These are phyloP conservation scores for Pao palembangensis DNA, from an alignment of 2,113 vertebrate genomes.

Conservation along the genomic window DNA sequence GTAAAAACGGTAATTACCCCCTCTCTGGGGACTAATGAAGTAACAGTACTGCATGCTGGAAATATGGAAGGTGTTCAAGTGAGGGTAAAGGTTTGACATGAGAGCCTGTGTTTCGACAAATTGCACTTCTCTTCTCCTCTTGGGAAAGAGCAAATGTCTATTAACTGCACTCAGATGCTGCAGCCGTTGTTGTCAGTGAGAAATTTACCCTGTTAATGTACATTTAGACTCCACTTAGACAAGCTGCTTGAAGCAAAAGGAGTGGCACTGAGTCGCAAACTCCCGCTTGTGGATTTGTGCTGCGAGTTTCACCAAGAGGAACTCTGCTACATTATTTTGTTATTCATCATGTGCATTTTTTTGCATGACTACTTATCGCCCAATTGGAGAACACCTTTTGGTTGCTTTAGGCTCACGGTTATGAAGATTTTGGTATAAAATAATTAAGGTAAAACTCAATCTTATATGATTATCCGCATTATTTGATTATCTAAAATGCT, in stretches of 20 bases:
- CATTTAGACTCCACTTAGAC: neutral
- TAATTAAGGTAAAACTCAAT: no score
- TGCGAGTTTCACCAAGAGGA: neutral
- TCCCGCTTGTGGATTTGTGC: neutral
- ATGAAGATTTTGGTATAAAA: no score
- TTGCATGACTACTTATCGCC: no score
- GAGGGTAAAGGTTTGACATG: neutral
- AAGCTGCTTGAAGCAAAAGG: no score
- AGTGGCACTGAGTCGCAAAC: neutral
- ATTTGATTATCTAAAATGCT: neutral
- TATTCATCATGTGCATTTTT: neutral
- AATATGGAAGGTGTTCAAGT: neutral
- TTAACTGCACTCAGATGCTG: neutral
- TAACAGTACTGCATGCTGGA: neutral
- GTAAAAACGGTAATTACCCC: no score
- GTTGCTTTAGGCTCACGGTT: no score
- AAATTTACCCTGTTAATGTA: neutral
- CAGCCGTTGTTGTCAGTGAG: neutral
- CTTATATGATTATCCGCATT: no score
- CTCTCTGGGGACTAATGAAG: no score
- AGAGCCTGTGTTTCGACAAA: neutral
- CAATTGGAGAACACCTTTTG: no score
- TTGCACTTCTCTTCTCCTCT: neutral
- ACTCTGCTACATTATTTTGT: neutral
- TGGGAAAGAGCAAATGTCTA: neutral